Conservation (phyloP, 2,797 vertebrate species). For the Cossypha niveicapilla region DNA sequence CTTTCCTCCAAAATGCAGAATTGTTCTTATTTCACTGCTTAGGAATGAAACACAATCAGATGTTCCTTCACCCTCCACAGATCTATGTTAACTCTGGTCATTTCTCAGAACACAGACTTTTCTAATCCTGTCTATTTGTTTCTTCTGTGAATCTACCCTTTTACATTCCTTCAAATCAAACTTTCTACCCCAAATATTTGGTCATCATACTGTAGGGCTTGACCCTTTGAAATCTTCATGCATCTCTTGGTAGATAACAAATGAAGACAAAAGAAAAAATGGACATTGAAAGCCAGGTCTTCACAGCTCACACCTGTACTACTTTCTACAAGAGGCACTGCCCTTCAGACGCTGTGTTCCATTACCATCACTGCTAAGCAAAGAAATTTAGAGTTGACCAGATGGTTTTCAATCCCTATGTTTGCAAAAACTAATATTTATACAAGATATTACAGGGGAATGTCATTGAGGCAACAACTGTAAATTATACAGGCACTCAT, state of each 20-base stretch:
- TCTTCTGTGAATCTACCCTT: neutral
- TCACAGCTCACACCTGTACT: neutral
- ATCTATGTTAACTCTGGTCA: neutral
- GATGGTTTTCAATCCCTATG: neutral
- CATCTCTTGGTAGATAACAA: neutral
- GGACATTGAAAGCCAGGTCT: neutral
- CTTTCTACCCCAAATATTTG: neutral
- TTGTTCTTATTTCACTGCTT: neutral
- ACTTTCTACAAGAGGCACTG: neutral
- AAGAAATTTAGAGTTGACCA: neutral
- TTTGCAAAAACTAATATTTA: conserved; percentile 31
- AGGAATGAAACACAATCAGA: neutral
- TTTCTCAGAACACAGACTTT: neutral
- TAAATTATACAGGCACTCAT: conserved; percentile 21
- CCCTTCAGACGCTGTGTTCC: neutral
- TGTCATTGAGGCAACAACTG: neutral
- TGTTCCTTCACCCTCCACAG: neutral
- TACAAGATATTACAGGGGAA: neutral
- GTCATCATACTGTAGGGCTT: neutral
- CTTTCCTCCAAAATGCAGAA: neutral
- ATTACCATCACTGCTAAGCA: neutral
- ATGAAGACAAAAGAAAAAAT: neutral
- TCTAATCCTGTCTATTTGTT: neutral
- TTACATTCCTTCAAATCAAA: neutral
- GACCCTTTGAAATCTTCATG: neutral